A percentile compares a stretch with the other conserved stretches of the same genome.
Evolutionary conservation across 1,140 invertebrate species (phyloP).

Genomic region (Rhopalosiphum padi): DNA sequence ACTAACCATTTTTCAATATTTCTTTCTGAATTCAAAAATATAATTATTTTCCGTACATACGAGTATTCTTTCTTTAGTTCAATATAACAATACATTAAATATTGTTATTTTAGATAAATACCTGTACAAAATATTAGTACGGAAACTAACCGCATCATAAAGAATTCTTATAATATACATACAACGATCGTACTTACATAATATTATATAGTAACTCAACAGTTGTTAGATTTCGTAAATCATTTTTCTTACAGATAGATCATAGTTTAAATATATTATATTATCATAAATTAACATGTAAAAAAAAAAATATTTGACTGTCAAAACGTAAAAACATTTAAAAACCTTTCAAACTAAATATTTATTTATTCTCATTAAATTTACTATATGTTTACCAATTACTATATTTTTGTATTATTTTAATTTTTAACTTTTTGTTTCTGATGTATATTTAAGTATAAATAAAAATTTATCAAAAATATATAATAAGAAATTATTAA

Average conservation of each 20-base stretch:
- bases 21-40: not conserved
- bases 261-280: not conserved
- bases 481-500: not conserved
- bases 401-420: not conserved
- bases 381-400: not conserved
- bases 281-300: constrained; percentile 23
- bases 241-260: not conserved
- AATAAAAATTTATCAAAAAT: not conserved
- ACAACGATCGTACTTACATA: not conserved
- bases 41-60: not conserved
- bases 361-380: not conserved
- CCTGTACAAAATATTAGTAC: not conserved
- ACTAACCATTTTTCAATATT: not conserved
- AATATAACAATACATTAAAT: not conserved
- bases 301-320: not conserved
- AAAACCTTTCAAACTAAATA: not conserved
- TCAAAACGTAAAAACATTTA: constrained; percentile 6
- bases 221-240: not conserved
- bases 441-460: not conserved
- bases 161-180: not conserved
- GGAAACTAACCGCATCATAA: not conserved
- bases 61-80: not conserved
- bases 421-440: not conserved
- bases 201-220: not conserved
- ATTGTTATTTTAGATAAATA: not conserved